These are phyloP conservation scores for Homarus americanus DNA, from an alignment of 1,140 invertebrate species.

Conservation along the genomic window DNA sequence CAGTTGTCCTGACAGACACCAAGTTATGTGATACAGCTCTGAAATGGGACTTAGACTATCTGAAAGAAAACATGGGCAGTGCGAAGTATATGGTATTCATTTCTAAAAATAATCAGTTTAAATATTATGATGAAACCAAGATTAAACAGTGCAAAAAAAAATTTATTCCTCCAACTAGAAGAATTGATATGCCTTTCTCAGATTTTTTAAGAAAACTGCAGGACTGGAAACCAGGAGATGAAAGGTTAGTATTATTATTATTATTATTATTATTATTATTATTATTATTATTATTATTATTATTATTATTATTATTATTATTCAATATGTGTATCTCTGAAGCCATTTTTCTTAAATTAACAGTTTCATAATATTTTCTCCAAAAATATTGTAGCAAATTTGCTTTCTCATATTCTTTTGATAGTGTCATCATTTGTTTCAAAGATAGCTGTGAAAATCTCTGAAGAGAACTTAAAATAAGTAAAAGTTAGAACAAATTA, in stretches of 20 bases:
- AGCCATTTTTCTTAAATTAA: no score
- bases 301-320: no score
- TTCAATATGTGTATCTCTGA: no score
- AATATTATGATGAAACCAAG: conserved; percentile 84
- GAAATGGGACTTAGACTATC: conserved; percentile 83
- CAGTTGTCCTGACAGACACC: conserved; percentile 82
- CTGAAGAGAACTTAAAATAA: no score
- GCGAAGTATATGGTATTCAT: conserved; percentile 80
- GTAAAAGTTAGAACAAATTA: no score
- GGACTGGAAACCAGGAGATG: conserved; percentile 80
- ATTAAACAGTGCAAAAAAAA: conserved; percentile 77
- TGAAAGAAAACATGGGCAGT: conserved; percentile 81
- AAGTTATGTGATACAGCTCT: conserved; percentile 81
- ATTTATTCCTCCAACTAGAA: conserved; percentile 81
- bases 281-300: no score
- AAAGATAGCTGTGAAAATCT: no score
- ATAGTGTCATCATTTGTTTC: no score
- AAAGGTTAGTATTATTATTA: conserved; percentile 79
- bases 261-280: no score
- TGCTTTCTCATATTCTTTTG: no score
- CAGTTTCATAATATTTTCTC: no score
- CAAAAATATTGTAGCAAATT: no score
- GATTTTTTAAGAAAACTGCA: conserved; percentile 82
- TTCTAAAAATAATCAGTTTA: conserved; percentile 80
- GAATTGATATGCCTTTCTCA: conserved; percentile 81